Base-by-base conservation (phyloP, 2,113 vertebrate species). In the Centropus unirufus region DNA sequence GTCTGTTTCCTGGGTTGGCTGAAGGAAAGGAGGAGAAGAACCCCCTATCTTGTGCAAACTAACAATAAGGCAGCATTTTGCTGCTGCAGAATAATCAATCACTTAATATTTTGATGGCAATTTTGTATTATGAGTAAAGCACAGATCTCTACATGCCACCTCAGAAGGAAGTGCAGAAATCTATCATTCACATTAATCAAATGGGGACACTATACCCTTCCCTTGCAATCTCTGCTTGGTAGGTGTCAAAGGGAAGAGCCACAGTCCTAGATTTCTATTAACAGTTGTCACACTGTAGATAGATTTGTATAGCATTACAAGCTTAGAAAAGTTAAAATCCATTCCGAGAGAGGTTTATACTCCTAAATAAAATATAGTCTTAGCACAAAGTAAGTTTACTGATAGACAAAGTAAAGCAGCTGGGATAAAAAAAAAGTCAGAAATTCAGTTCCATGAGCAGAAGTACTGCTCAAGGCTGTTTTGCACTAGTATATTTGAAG, bases 401-500 rank as follows among this genome's bases (percentile, higher is more conserved):
- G 32, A 32, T 7, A 58, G 42, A 34, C 40, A 66, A 88, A 52
- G 21, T 72, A 42, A 63, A 76, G 54, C 51, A 95, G 44, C 39
- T 57, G 67, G 40, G 51, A 40, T 55, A 70, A 93, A 84, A 93
- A 86, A 75, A 36, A 67, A 95, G 70, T 89, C 75, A 79, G 42
- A 82, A 94, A 74, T 83, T 83, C 2, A 3, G 1, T 74, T 92
- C 55, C 89, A 49, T 1, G 16, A 83, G 90, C 91, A 96, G 90
- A 85, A 93, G 63, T 32, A n/a, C 49, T 91, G 93, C 91, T 93
- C 42, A 82, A 89, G 94, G 83, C 76, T 91, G 74, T 75, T 94
- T 70, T 87, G 78, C 93, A 94, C 92, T 95, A 55, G 93, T 93
- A 90, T 64, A 44, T 92, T 89, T 80, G 78, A 92, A 87, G 83